These are phyloP conservation scores for Yponomeuta cagnagella DNA, from an alignment of 2,888 invertebrate species.

Conservation along the genomic window DNA sequence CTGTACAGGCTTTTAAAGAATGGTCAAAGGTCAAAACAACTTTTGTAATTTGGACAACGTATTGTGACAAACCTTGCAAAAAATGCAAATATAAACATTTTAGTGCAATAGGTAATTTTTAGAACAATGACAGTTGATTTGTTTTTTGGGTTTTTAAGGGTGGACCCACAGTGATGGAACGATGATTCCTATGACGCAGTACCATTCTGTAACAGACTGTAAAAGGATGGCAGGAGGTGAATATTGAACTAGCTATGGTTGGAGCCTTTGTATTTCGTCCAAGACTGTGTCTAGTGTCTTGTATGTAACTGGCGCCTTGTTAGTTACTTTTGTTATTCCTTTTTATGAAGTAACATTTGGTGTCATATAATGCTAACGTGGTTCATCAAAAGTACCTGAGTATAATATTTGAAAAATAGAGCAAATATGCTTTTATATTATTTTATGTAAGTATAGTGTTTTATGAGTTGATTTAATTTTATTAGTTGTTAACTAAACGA, in stretches of 20 bases:
- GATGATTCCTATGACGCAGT: too few relatives aligned
- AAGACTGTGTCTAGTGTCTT: conserved; percentile 2
- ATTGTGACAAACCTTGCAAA: background rate
- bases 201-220: background rate
- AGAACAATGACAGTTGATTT: too few relatives aligned
- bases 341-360: conserved; percentile 5
- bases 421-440: background rate
- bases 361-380: conserved; percentile 6
- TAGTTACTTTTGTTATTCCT: conserved; percentile 8
- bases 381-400: conserved; percentile 12
- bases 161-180: too few relatives aligned
- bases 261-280: background rate
- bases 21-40: background rate
- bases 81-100: too few relatives aligned
- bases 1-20: background rate
- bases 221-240: background rate
- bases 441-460: background rate
- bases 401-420: conserved; percentile 3
- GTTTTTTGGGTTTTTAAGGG: too few relatives aligned
- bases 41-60: background rate
- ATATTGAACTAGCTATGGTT: background rate
- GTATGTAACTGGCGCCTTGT: conserved; percentile 1
- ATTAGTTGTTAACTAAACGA: conserved; percentile 3
- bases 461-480: conserved; percentile 3
- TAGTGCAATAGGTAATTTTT: too few relatives aligned